These are phyloP conservation scores for Drosophila baimaii DNA, from an alignment of 1,140 invertebrate genomes.

Conservation along the genomic window DNA sequence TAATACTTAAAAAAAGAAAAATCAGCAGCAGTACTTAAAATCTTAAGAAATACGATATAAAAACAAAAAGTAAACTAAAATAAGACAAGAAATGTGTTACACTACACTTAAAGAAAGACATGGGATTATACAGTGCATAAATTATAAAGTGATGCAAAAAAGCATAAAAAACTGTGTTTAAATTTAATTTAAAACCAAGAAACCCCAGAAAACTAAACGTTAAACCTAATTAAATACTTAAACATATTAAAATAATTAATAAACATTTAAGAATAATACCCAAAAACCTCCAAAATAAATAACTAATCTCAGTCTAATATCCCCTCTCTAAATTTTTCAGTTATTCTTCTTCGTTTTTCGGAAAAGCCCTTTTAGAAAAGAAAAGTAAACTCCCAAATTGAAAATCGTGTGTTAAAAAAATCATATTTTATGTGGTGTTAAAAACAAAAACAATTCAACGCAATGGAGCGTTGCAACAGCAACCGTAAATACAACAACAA, in stretches of 20 bases:
- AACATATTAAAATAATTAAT: neutral
- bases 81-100: neutral
- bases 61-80: neutral
- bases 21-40: neutral
- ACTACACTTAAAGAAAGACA: neutral
- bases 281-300: neutral
- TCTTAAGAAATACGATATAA: neutral
- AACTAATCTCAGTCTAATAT: neutral
- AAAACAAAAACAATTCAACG: conserved; percentile 36
- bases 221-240: neutral
- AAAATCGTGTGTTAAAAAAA: conserved; percentile 29
- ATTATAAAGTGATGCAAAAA: too few relatives aligned
- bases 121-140: neutral
- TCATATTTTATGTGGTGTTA: conserved; percentile 21
- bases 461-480: conserved; percentile 65
- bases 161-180: neutral
- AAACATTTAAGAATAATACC: too few relatives aligned
- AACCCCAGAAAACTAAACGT: too few relatives aligned
- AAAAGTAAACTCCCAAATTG: neutral
- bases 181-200: neutral
- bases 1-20: too few relatives aligned
- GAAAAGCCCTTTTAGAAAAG: neutral
- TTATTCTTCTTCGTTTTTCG: conserved; percentile 33
- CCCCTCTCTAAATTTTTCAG: conserved; percentile 19
- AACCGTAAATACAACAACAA: too few relatives aligned